Percentiles rank a stretch among this genome's conserved stretches.
phyloP scores from a whole-genome alignment of 2,797 vertebrate species.

The Malurus splendens region DNA sequence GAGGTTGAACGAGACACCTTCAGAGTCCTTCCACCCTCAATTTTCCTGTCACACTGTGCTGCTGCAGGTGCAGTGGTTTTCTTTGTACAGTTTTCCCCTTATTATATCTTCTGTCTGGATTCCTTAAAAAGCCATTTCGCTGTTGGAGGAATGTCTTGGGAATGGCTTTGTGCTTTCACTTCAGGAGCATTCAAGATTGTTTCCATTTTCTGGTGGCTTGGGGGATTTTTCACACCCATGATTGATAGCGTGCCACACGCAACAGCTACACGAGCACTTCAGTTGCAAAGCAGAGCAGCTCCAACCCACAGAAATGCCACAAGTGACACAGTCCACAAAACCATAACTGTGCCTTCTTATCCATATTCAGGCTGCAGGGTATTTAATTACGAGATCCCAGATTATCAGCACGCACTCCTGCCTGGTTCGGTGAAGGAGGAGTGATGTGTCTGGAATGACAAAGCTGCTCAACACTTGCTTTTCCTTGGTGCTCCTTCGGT shows the following conservation, averaged over 20 bases:
- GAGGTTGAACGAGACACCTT: neutral
- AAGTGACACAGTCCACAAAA: neutral
- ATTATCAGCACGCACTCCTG: neutral
- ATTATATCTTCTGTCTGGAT: neutral
- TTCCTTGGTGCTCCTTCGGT: neutral
- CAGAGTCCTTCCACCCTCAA: neutral
- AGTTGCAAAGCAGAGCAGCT: neutral
- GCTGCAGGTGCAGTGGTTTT: neutral
- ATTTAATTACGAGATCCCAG: conserved; percentile 29
- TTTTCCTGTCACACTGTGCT: neutral
- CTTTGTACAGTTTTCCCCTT: neutral
- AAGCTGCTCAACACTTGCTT: neutral
- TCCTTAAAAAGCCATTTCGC: conserved; percentile 8
- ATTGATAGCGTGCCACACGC: neutral
- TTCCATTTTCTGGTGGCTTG: conserved; percentile 36
- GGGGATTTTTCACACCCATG: conserved; percentile 4
- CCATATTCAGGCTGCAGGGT: conserved; percentile 26
- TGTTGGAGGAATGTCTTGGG: conserved; percentile 20
- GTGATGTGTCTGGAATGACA: neutral
- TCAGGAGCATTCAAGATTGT: conserved; percentile 8
- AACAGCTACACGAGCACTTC: neutral
- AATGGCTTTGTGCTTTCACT: conserved; percentile 21
- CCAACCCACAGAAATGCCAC: neutral
- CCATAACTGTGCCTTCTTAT: neutral
- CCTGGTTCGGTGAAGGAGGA: neutral